Evolutionary conservation across 2,113 vertebrate species (phyloP), one percentile per base, ranked within the genome.

Genomic region (Xenopus borealis): DNA sequence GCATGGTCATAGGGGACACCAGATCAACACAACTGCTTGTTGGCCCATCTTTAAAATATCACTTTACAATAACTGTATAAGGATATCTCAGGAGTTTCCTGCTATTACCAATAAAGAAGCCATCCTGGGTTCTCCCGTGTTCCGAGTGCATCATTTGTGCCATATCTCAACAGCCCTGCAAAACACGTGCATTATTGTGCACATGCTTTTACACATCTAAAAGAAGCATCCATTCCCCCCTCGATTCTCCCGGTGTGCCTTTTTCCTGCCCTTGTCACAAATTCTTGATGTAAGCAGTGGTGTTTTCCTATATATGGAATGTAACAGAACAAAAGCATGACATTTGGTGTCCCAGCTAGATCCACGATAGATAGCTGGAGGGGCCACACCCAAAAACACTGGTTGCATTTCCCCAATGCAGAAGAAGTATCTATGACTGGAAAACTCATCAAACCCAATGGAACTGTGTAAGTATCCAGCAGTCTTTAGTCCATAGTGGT

Each of bases 321-420:
- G 73, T 75, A 68, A 63, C 44, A 50, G 55, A 75, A 62, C 73
- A 18, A 20, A 75, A 62, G 66, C 72, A 50, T 63, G 47, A 62
- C 23, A 61, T 61, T 33, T 58, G 17, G n/a, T 17, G 33, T 46
- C 18, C 63, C 40, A 17, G 62, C 40, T 53, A 2, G 6, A 27
- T 62, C 65, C 33, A 62, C 27, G 33, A 62, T 13, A 12, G 40
- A 27, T 62, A 69, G 65, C 45, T 1, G 17, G 61, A 61, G 53
- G 72, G 50, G 45, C 64, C 45, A 44, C 53, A 23, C n/a, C 53
- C 45, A 61, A 46, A 50, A 75, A 16, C 10, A 58, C 19, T 58
- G 19, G 44, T 18, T 10, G 53, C 53, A 66, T 17, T 70, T 10
- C 19, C 58, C 19, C 11, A 19, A 14, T 61, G 58, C 58, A 61